These are phyloP conservation scores for Ichneumon xanthorius DNA, from an alignment of 2,888 invertebrate genomes.

Conservation along the genomic window DNA sequence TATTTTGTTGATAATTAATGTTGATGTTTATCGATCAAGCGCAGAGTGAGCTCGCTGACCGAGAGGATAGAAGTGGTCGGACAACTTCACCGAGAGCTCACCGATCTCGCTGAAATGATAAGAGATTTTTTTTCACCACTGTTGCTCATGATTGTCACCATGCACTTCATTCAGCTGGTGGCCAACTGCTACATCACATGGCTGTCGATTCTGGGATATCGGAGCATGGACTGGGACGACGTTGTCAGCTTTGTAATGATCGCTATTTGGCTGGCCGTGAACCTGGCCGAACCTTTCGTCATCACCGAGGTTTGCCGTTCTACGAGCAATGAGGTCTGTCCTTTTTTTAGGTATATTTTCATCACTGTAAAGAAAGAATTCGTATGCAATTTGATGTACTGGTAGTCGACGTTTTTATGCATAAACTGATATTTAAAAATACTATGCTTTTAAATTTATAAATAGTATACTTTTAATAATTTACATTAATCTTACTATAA, in stretches of 20 bases:
- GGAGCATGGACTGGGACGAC: slow-evolving; percentile 19
- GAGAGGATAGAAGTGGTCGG: slow-evolving; percentile 29
- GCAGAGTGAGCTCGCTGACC: background rate
- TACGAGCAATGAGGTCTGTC: slow-evolving; percentile 32
- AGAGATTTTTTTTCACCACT: slow-evolving; percentile 27
- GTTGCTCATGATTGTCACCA: slow-evolving; percentile 18
- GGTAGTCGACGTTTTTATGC: too few species aligned
- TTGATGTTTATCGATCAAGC: too few species aligned
- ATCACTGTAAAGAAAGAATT: background rate
- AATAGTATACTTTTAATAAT: too few species aligned
- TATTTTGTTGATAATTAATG: background rate
- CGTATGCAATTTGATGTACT: too few species aligned
- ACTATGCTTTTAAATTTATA: too few species aligned
- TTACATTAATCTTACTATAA: too few species aligned
- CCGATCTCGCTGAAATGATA: slow-evolving; percentile 27
- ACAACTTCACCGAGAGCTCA: slow-evolving; percentile 34
- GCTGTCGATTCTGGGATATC: slow-evolving; percentile 6
- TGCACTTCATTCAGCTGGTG: slow-evolving; percentile 35
- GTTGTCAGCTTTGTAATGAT: background rate
- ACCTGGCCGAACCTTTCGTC: slow-evolving; percentile 19
- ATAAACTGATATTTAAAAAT: too few species aligned
- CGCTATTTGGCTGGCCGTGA: slow-evolving; percentile 1
- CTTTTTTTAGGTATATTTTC: background rate
- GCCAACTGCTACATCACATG: slow-evolving; percentile 22
- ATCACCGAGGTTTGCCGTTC: slow-evolving; percentile 10